A percentile compares a stretch with the other conserved stretches of the same genome.
phyloP scores from a whole-genome alignment of 2,797 vertebrate species.

The Lepus oiostolus region DNA sequence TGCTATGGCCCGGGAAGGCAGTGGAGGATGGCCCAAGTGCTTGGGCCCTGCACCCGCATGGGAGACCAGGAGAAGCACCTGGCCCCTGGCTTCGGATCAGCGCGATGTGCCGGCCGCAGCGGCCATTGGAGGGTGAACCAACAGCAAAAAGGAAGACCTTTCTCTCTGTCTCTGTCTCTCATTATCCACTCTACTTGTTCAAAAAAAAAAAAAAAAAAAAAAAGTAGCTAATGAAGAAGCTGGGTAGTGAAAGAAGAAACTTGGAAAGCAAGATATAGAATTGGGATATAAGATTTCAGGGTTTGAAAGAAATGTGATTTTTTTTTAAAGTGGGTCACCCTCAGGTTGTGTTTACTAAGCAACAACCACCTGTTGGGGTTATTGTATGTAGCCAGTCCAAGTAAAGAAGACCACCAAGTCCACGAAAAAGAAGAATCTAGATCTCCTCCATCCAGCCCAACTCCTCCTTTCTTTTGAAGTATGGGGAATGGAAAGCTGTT shows the following conservation, averaged over 20 bases:
- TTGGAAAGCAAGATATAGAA: background rate
- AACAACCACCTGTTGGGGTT: background rate
- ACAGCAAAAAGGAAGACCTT: no score
- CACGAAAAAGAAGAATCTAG: background rate
- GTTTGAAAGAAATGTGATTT: background rate
- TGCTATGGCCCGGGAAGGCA: no score
- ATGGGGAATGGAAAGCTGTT: background rate
- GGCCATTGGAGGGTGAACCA: no score
- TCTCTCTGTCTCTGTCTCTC: no score
- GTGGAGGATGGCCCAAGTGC: no score
- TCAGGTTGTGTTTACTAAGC: background rate
- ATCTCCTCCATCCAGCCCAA: background rate
- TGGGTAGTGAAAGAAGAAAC: background rate
- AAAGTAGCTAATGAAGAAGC: background rate
- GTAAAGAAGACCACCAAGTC: background rate
- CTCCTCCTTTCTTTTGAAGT: background rate
- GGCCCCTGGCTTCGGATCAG: no score
- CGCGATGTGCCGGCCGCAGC: no score
- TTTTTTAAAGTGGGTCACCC: background rate
- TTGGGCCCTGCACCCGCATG: no score
- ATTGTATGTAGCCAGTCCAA: background rate
- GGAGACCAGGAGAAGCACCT: no score
- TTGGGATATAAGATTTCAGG: background rate
- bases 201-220: no score
- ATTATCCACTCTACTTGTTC: no score